These are phyloP conservation scores for Protonemura montana DNA, from an alignment of 2,888 invertebrate species.

Conservation along the genomic window DNA sequence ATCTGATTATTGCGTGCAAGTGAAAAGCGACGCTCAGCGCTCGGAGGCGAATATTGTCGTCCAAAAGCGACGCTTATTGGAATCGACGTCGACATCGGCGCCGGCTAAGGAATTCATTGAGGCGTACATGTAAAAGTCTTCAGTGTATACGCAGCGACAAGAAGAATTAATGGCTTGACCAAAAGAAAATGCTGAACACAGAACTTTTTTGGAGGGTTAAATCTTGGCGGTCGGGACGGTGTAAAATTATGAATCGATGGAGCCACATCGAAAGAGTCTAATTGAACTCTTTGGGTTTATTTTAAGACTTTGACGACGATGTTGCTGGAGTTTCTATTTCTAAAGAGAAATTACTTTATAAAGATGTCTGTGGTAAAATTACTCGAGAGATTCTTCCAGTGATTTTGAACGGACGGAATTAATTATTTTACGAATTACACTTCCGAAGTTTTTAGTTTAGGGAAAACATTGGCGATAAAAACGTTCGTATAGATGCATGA, in stretches of 20 bases:
- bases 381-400: not conserved
- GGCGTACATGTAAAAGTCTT: not conserved
- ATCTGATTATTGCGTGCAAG: not conserved
- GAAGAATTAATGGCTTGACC: not conserved
- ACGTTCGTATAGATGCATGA: not conserved
- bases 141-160: not conserved
- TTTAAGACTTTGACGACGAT: not conserved
- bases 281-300: not conserved
- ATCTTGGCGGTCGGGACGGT: not conserved
- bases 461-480: not conserved
- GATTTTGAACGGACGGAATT: not conserved
- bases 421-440: not conserved
- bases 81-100: not conserved
- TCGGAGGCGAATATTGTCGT: not conserved
- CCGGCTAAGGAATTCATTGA: not conserved
- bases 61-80: not conserved
- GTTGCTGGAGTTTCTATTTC: not conserved
- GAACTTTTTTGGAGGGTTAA: not conserved
- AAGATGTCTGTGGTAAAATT: not conserved
- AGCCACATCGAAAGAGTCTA: not conserved
- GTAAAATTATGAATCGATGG: not conserved
- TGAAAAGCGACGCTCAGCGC: not conserved
- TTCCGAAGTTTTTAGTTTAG: constrained; percentile 7
- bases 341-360: not conserved
- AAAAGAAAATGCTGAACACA: not conserved